phyloP scores from a whole-genome alignment of 2,113 vertebrate genomes.

The Hippocampus guttulatus region DNA sequence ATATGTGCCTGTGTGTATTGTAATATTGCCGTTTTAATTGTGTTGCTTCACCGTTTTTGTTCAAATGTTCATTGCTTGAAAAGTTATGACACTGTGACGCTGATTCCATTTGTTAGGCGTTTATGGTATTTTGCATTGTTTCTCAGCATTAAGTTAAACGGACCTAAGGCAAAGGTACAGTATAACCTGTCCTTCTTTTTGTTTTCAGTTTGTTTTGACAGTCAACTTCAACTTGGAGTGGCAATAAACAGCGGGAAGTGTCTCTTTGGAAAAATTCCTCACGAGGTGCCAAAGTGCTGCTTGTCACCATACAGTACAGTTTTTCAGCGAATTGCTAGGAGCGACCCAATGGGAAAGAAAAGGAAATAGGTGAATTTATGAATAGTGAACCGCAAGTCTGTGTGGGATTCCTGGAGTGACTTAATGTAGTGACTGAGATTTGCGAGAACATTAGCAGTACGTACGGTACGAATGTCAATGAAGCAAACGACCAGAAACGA shows the following conservation, averaged over 20 bases:
- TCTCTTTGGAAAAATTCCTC: too few species aligned
- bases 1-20: neutral
- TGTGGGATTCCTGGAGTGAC: neutral
- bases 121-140: too few species aligned
- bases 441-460: neutral
- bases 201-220: neutral
- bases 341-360: neutral
- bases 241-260: neutral
- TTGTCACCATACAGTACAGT: neutral
- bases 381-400: neutral
- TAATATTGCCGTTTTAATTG: neutral
- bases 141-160: too few species aligned
- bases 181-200: neutral
- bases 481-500: neutral
- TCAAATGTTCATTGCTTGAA: neutral
- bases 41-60: neutral
- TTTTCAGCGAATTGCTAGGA: neutral
- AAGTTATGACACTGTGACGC: neutral
- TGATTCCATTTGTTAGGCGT: neutral
- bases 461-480: neutral
- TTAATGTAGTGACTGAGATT: constrained; percentile 2
- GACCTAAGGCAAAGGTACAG: neutral
- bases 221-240: neutral
- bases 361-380: neutral
- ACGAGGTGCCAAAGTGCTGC: too few species aligned